These are phyloP conservation scores for Sinopyrophorus schimmeli DNA, from an alignment of 2,888 invertebrate genomes.

Conservation along the genomic window DNA sequence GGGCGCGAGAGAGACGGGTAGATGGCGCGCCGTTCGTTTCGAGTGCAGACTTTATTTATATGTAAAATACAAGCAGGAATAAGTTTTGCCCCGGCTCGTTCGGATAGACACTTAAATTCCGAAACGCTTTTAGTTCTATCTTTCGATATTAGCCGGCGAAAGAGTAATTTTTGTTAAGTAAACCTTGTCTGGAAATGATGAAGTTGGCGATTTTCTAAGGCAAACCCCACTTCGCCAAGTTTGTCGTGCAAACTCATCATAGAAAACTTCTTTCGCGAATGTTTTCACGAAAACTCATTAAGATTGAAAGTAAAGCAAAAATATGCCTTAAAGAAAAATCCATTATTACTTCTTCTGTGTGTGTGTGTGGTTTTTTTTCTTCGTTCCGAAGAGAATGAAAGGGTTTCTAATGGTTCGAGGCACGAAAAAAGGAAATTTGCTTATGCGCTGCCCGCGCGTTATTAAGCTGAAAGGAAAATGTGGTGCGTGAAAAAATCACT, in stretches of 20 bases:
- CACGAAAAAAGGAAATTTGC: conserved; percentile 9
- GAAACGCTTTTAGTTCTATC: too few relatives aligned
- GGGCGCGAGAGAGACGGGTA: too few relatives aligned
- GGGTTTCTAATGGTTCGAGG: conserved; percentile 1
- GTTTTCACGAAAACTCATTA: conserved; percentile 12
- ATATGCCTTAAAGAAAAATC: too few relatives aligned
- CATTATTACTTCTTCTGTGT: too few relatives aligned
- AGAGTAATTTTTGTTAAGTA: conserved; percentile 21
- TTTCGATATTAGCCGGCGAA: conserved; percentile 7
- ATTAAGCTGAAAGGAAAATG: conserved; percentile 5
- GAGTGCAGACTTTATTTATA: too few relatives aligned
- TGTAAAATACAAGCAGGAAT: too few relatives aligned
- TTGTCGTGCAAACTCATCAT: conserved; percentile 14
- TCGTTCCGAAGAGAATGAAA: conserved; percentile 3
- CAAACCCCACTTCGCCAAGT: conserved; percentile 3
- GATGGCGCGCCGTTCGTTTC: too few relatives aligned
- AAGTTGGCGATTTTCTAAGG: conserved; percentile 14
- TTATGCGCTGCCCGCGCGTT: conserved; percentile 2
- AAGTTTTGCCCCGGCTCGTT: too few relatives aligned
- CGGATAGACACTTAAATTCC: too few relatives aligned
- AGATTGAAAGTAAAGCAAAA: too few relatives aligned
- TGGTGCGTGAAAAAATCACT: conserved; percentile 11
- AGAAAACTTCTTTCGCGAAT: conserved; percentile 1
- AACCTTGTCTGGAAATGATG: conserved; percentile 13
- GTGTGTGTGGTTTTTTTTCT: too few relatives aligned